Percentiles rank a stretch among this genome's conserved stretches.
These are phyloP conservation scores for Parambassis ranga DNA, from an alignment of 2,797 vertebrate species.

Conservation along the genomic window DNA sequence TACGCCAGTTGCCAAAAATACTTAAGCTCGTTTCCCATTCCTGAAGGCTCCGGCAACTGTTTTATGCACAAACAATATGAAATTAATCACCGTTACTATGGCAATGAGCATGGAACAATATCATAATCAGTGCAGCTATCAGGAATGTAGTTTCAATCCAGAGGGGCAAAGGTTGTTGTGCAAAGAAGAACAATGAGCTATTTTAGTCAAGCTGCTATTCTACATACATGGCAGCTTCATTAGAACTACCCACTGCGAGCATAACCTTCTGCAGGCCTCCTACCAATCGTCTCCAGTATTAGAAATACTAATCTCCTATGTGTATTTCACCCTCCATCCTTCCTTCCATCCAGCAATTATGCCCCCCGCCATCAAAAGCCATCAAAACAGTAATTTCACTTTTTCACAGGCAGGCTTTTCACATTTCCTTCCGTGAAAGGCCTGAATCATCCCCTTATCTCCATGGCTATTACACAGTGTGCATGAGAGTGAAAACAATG, in stretches of 20 bases:
- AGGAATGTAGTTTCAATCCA: conserved; percentile 37
- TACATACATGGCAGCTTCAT: conserved; percentile 62
- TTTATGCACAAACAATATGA: conserved; percentile 41
- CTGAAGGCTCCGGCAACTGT: conserved; percentile 34
- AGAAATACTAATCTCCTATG: conserved; percentile 68
- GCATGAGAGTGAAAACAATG: conserved; percentile 75
- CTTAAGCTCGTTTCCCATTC: conserved; percentile 31
- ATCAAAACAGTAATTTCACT: conserved; percentile 79
- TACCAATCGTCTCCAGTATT: conserved; percentile 54
- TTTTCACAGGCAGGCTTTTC: conserved; percentile 65
- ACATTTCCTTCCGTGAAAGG: conserved; percentile 68
- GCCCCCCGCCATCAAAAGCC: conserved; percentile 75
- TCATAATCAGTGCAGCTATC: conserved; percentile 58
- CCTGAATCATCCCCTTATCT: conserved; percentile 76
- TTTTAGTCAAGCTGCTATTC: conserved; percentile 61
- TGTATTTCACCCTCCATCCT: conserved; percentile 74
- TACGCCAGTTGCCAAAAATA: conserved; percentile 53
- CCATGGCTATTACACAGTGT: conserved; percentile 73
- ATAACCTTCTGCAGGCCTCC: conserved; percentile 66
- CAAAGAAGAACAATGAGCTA: conserved; percentile 60
- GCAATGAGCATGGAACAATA: conserved; percentile 62
- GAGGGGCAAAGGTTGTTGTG: conserved; percentile 52
- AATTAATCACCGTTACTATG: conserved; percentile 66
- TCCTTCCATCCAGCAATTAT: conserved; percentile 75
- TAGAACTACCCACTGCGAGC: conserved; percentile 64